Evolutionary conservation across 2,888 invertebrate genomes (phyloP), one percentile per base, ranked within the genome.

Genomic region (Hypsopygia costalis): DNA sequence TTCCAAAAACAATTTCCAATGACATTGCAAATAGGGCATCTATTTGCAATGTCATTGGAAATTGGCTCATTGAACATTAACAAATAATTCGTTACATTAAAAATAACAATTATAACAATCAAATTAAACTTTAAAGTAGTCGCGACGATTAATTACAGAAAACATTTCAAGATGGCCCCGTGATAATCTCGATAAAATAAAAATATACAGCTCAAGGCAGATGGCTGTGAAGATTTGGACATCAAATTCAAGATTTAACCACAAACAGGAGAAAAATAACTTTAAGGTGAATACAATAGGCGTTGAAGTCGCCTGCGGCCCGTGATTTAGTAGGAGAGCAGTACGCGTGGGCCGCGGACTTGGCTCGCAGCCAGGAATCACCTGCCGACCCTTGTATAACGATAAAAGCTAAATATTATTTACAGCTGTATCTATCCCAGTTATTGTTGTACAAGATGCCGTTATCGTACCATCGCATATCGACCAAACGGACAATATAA

Each of bases 321-420:
- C 44, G 40, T 43, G 41, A 46, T 46, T 51, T 55, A 53, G 65
- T 68, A 66, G 65, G 65, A 65, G 69, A 70, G 45, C 61, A 55
- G 53, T 66, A 58, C 69, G 82, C 81, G 82, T 82, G 75, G 83
- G 85, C 62, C 47, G 57, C 35, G 34, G 31, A 58, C 58, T 69
- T 87, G 86, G 86, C 79, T 33, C 30, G 1, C 11, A n/a, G 76
- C 86, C 87, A 85, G 69, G 60, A 66, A 67, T 83, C 79, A 86
- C 86, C 86, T 87, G 86, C 74, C 71, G 81, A 76, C 80, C 81
- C 82, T 79, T 78, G 76, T 81, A 71, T 66, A 71, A 73, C 68
- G 78, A 79, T 81, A 81, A 81, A 79, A 78, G 73, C 72, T 71
- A 67, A 76, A 81, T 74, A 82, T 79, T 79, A 81, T 80, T 81